Percentiles rank a stretch among this genome's conserved stretches.
These are phyloP conservation scores for Riparia riparia DNA, from an alignment of 2,113 vertebrate species.

Conservation along the genomic window DNA sequence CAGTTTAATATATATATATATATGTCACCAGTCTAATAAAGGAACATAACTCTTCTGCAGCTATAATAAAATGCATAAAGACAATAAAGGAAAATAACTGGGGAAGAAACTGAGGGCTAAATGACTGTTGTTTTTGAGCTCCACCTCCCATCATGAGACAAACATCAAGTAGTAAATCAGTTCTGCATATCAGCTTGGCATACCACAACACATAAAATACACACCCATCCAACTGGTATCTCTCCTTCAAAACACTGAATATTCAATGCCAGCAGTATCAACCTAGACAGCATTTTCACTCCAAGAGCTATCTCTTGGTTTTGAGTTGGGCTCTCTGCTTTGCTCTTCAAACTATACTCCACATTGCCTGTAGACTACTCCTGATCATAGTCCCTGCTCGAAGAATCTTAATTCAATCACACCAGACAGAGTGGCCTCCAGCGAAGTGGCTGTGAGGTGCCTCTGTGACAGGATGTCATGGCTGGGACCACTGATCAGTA, in stretches of 20 bases:
- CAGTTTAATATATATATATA: background rate
- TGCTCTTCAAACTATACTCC: background rate
- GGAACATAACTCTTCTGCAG: rapidly evolving
- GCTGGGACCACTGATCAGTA: background rate
- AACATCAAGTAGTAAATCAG: background rate
- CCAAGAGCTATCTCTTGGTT: background rate
- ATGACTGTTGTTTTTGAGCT: background rate
- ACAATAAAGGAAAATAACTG: background rate
- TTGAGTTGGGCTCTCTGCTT: background rate
- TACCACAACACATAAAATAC: background rate
- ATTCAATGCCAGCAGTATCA: background rate
- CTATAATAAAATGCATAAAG: background rate
- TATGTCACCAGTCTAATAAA: background rate
- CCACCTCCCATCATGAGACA: background rate
- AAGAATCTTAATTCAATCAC: background rate
- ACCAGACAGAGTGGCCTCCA: background rate
- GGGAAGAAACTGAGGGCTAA: background rate
- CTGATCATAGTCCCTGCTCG: background rate
- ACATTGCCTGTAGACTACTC: background rate
- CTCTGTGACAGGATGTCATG: background rate
- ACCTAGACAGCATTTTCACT: background rate
- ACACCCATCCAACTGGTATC: background rate
- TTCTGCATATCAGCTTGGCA: background rate
- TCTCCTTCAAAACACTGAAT: background rate
- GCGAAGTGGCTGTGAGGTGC: background rate